Percentiles rank a stretch among this genome's conserved stretches.
These are phyloP conservation scores for Coracias cyanogaster DNA, from an alignment of 2,797 vertebrate genomes.

Conservation along the genomic window DNA sequence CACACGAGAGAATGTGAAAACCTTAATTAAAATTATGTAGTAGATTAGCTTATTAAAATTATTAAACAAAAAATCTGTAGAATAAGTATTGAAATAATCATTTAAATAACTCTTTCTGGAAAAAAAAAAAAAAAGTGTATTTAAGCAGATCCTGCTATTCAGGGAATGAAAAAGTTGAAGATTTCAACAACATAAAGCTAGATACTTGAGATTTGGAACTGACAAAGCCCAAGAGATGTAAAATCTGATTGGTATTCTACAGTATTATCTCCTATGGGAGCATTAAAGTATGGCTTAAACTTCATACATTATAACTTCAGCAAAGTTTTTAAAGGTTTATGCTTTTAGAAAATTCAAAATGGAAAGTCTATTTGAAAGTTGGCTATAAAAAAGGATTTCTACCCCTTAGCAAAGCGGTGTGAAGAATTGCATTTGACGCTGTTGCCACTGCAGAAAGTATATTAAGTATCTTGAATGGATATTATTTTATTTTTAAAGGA, in stretches of 20 bases:
- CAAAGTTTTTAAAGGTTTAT: background rate
- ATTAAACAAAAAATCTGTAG: background rate
- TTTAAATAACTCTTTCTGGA: background rate
- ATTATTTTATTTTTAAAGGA: background rate
- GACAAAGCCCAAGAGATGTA: background rate
- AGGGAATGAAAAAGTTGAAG: background rate
- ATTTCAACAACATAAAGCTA: background rate
- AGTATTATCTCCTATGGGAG: background rate
- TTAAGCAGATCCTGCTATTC: background rate
- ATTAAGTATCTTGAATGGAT: background rate
- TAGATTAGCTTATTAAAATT: background rate
- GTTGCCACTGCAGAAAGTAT: background rate
- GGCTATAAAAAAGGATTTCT: fast-evolving
- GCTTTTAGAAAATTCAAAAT: background rate
- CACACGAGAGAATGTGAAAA: background rate
- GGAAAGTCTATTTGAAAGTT: background rate
- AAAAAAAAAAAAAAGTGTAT: background rate
- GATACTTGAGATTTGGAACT: background rate
- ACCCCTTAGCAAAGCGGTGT: background rate
- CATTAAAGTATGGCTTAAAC: background rate
- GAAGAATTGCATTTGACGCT: background rate
- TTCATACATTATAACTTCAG: background rate
- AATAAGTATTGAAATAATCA: background rate
- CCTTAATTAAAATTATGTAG: background rate
- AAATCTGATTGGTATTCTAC: background rate